phyloP scores from a whole-genome alignment of 2,888 invertebrate genomes.

The Tigriopus californicus region DNA sequence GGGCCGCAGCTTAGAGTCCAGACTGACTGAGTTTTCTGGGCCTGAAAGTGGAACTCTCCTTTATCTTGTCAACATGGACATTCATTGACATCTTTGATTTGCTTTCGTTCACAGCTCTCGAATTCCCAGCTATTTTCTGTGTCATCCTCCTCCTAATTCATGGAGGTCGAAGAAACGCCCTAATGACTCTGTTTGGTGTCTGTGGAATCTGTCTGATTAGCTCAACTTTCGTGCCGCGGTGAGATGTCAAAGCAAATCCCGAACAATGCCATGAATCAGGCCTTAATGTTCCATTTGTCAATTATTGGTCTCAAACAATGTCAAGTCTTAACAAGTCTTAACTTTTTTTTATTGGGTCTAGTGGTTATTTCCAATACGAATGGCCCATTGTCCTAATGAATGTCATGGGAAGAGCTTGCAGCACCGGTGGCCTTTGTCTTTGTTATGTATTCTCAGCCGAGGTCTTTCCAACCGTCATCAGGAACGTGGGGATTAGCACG shows the following conservation, averaged over 20 bases:
- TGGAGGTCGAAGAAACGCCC: not conserved
- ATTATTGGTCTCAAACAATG: too few relatives aligned
- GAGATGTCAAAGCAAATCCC: not conserved
- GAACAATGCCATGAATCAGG: not conserved
- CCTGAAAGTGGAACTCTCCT: too few relatives aligned
- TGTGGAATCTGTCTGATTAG: constrained; percentile 1
- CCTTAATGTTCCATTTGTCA: not conserved
- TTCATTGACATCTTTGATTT: not conserved
- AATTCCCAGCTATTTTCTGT: constrained; percentile 5
- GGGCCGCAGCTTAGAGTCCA: too few relatives aligned
- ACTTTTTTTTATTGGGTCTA: not conserved
- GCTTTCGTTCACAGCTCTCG: not conserved
- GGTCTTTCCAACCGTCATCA: constrained; percentile 10
- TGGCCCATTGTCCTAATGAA: constrained; percentile 11
- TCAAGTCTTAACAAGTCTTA: not conserved
- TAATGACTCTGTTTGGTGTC: not conserved
- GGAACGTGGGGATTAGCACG: constrained; percentile 8
- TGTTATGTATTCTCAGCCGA: constrained; percentile 12
- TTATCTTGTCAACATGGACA: not conserved
- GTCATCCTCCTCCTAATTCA: not conserved
- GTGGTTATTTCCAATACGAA: not conserved
- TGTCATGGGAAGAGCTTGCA: constrained; percentile 5
- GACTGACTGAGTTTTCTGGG: too few relatives aligned
- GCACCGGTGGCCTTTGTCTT: not conserved
- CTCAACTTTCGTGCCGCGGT: not conserved